Evolutionary conservation across 2,113 vertebrate genomes (phyloP).

Genomic region (Orientallactaga bullata): DNA sequence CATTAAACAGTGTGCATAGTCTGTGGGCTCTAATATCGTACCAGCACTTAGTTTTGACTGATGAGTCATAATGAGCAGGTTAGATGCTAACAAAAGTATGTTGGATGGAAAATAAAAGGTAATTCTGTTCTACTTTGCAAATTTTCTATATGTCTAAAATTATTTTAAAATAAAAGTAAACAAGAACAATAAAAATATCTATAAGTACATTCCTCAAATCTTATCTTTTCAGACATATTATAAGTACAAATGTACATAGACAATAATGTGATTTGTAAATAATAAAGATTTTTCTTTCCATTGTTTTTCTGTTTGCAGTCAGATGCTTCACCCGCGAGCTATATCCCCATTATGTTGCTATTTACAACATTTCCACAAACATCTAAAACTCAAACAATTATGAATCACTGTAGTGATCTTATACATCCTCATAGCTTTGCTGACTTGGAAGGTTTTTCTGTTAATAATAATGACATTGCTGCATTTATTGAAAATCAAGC

Average conservation of each 20-base stretch:
- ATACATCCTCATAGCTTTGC: not conserved
- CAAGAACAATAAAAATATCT: not conserved
- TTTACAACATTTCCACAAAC: not conserved
- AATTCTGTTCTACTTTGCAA: not conserved
- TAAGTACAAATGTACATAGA: not conserved
- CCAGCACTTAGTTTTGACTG: not conserved
- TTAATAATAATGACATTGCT: conserved; percentile 36
- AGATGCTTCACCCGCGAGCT: too few species aligned
- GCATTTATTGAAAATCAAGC: not conserved
- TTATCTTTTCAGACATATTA: not conserved
- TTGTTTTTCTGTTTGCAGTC: not conserved
- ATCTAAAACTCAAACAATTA: conserved; percentile 6
- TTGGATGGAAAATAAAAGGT: not conserved
- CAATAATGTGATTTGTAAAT: not conserved
- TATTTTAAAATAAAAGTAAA: conserved; percentile 16
- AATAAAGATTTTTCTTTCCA: not conserved
- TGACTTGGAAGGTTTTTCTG: not conserved
- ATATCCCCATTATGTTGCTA: not conserved
- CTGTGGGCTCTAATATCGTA: not conserved
- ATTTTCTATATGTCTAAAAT: not conserved
- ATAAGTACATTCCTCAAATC: not conserved
- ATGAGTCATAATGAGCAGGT: not conserved
- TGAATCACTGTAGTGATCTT: not conserved
- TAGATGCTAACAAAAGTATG: not conserved
- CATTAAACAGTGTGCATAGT: not conserved